Base-by-base conservation (phyloP, 2,113 vertebrate genomes). In the Chascanopsetta lugubris region DNA sequence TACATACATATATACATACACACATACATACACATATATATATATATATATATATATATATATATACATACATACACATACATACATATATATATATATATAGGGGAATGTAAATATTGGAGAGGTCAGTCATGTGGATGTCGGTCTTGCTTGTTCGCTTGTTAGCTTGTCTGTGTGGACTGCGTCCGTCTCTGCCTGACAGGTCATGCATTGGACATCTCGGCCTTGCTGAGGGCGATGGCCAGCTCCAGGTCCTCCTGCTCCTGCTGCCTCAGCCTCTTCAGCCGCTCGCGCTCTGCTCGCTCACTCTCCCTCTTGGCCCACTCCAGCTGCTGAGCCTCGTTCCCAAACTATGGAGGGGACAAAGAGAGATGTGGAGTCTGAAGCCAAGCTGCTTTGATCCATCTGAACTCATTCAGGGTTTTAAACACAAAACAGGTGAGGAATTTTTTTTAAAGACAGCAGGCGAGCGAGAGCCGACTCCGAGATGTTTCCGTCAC, bases 241-340 rank as follows among this genome's bases (percentile, higher is more conserved):
- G 97, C 97, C 83, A 98, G 70, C 85, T 98, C 97, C 60, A 99
- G 93, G 78, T 99, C 97, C 62, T 99, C 97, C 85, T 99, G 97
- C n/a, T 99, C 97, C 85, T 98, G 97, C 60, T 94, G 93, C 30
- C 94, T 83, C 48, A 99, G 88, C 2, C 97, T 89, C 9, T 96
- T 97, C 83, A 99, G 92, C 47, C 97, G 88, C 63, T 98, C 97
- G 11, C 95, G 94, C 85, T 99, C 97, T 0, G 95, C 95, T 59
- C 95, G 94, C 76, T 98, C 95, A 6, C 97, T 98, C 91, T 99
- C 97, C 0, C 97, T 86, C 87, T 99, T 99, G 1, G 97, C 97
- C 97, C 97, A 99, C 2, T 96, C 97, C 93, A 99, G 80, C 89
- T 99, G 97, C 90, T 98, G 96, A 0, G 97, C 97, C 90, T 99